phyloP scores from a whole-genome alignment of 1,140 invertebrate species.

The Chironomus striatipennis region DNA sequence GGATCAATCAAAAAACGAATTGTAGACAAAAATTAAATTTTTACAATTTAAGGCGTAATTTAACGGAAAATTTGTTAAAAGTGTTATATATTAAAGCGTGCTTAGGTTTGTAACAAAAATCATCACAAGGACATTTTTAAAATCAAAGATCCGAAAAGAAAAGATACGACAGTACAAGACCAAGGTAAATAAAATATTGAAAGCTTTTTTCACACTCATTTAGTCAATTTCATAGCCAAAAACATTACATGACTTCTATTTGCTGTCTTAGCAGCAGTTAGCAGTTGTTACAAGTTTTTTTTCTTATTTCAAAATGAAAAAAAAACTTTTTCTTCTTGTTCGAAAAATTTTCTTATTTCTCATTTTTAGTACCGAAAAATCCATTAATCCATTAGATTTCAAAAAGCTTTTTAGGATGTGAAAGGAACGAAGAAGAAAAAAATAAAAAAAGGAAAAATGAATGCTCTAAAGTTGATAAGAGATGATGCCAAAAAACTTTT shows the following conservation, averaged over 20 bases:
- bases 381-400: constrained; percentile 9
- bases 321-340: neutral
- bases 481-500: constrained; percentile 8
- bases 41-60: too few species aligned
- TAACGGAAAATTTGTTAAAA: too few species aligned
- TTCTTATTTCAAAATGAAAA: too few species aligned
- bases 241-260: neutral
- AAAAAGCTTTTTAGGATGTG: constrained; percentile 8
- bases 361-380: neutral
- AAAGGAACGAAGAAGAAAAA: neutral
- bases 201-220: neutral
- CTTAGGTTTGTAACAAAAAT: too few species aligned
- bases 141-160: too few species aligned
- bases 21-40: too few species aligned
- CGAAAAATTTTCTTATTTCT: too few species aligned
- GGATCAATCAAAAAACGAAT: too few species aligned
- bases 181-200: constrained; percentile 2
- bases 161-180: neutral
- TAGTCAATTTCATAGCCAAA: neutral
- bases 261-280: neutral
- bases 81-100: too few species aligned
- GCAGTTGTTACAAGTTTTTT: neutral
- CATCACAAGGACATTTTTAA: too few species aligned
- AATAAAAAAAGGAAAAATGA: neutral
- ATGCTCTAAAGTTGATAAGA: constrained; percentile 9